Conservation (phyloP, 2,797 vertebrate species). For the Tragopan temminckii region DNA sequence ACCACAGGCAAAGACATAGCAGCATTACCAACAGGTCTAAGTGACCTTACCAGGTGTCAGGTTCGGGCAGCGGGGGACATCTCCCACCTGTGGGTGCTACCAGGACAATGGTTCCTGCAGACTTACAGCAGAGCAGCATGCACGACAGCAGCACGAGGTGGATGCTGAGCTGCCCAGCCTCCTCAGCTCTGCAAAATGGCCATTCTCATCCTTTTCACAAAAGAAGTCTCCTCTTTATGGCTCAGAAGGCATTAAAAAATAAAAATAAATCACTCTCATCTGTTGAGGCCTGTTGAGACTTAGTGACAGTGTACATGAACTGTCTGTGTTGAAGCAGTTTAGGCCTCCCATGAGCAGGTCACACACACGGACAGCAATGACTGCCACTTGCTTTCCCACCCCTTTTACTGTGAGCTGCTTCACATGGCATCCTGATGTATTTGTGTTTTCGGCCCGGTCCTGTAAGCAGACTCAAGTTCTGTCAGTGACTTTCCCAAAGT, state of each 20-base stretch:
- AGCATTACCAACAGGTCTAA: accelerated
- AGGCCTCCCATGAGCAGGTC: background rate
- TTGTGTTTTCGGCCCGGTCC: background rate
- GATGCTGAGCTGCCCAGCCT: too few relatives aligned
- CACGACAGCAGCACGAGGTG: accelerated
- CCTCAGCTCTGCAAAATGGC: background rate
- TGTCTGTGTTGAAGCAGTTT: background rate
- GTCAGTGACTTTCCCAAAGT: background rate
- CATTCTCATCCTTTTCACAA: background rate
- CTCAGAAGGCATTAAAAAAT: background rate
- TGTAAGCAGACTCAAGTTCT: background rate
- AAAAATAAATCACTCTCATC: background rate
- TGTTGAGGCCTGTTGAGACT: background rate
- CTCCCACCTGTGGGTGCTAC: background rate
- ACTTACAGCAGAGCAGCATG: background rate
- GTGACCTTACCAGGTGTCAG: background rate
- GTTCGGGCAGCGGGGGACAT: background rate
- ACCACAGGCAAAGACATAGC: background rate
- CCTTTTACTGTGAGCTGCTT: background rate
- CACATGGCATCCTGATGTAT: accelerated
- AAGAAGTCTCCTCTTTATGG: background rate
- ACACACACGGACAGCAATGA: background rate
- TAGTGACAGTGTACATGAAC: background rate
- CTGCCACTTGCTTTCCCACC: background rate
- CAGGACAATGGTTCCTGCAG: background rate